These are phyloP conservation scores for Mobula birostris DNA, from an alignment of 2,113 vertebrate genomes.

Conservation along the genomic window DNA sequence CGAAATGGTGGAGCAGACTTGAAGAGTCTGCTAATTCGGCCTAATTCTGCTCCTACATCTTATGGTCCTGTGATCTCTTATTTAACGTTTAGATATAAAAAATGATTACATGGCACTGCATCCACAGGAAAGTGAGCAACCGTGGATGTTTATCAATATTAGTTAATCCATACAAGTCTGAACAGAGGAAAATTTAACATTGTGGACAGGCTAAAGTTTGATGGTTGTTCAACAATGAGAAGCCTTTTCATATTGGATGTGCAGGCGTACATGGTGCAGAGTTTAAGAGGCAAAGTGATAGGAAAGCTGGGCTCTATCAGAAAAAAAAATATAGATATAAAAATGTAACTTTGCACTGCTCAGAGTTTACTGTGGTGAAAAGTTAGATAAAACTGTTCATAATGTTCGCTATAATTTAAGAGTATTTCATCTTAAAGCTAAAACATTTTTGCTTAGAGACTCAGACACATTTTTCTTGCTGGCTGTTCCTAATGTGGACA, in stretches of 20 bases:
- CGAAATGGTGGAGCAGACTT: too few species aligned
- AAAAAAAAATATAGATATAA: not conserved
- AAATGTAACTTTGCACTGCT: not conserved
- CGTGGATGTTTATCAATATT: not conserved
- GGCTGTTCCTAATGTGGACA: not conserved
- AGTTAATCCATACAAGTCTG: not conserved
- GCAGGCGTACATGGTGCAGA: not conserved
- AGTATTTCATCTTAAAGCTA: not conserved
- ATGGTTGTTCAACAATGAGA: not conserved
- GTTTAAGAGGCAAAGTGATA: too few species aligned
- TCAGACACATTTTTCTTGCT: not conserved
- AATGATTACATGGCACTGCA: not conserved
- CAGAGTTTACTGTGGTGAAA: not conserved
- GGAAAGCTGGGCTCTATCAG: not conserved
- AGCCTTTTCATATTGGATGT: not conserved
- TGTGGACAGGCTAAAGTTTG: not conserved
- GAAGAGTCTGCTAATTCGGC: too few species aligned
- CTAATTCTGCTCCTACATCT: too few species aligned
- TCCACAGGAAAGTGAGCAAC: not conserved
- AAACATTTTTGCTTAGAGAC: not conserved
- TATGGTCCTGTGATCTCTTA: not conserved
- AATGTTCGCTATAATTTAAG: not conserved
- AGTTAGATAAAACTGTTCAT: not conserved
- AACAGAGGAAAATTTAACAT: not conserved
- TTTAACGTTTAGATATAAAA: not conserved